A percentile compares a stretch with the other conserved stretches of the same genome.
Conservation (phyloP, 2,113 vertebrate species). For the Sturnus vulgaris region DNA sequence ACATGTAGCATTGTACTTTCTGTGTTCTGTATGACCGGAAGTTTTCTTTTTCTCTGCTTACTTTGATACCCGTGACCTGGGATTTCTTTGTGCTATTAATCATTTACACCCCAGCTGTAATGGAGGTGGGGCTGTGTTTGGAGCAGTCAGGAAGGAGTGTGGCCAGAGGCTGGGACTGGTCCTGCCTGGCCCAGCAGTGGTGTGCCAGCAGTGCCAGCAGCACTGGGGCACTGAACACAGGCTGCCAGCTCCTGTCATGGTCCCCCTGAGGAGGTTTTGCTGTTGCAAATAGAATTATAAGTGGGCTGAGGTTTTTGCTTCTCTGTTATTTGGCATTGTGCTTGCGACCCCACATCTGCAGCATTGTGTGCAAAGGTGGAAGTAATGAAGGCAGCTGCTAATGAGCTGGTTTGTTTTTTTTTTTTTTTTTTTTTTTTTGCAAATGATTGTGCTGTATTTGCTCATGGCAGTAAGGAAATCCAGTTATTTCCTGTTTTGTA, state of each 20-base stretch:
- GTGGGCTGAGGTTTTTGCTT: background rate
- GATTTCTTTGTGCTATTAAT: background rate
- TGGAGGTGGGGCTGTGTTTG: background rate
- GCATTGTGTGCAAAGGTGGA: background rate
- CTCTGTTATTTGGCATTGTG: background rate
- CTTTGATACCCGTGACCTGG: background rate
- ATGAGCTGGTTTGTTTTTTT: background rate
- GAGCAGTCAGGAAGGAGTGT: accelerated
- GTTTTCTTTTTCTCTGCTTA: background rate
- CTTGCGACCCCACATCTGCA: background rate
- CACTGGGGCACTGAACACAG: background rate
- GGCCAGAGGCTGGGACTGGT: background rate
- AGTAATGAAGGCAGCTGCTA: background rate
- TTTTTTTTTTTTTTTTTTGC: background rate
- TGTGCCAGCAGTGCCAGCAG: background rate
- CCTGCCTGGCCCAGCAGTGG: background rate
- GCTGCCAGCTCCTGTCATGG: background rate
- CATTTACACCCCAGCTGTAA: background rate
- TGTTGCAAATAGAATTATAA: background rate
- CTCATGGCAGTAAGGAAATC: background rate
- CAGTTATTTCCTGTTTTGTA: background rate
- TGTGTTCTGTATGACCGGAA: background rate
- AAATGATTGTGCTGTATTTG: background rate
- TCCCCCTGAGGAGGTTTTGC: background rate
- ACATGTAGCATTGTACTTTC: background rate